Evolutionary conservation across 2,113 vertebrate genomes (phyloP), one percentile per base, ranked within the genome.

Genomic region (Neolamprologus toae): DNA sequence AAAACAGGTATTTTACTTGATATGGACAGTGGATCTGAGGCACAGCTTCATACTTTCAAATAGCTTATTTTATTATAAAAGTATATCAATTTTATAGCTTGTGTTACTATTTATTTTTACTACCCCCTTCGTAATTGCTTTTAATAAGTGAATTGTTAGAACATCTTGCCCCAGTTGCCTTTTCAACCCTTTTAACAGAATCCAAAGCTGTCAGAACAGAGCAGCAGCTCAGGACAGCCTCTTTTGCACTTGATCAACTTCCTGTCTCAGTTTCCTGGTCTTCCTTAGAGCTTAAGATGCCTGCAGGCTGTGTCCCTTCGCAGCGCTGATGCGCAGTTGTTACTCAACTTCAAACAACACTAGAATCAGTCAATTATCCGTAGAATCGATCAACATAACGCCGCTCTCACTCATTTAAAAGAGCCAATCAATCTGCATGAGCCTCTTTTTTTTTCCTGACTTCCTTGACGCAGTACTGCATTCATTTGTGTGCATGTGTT

Each of bases 281-380:
- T 11, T 57, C 80, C 81, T 79, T 80, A 71, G 83, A 87, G 86
- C 55, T 92, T 57, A 88, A 61, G 66, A 90, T 57, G 85, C 68
- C 93, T 12, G 9, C 19, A 13, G 91, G 89, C 84, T 85, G 57
- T 89, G 89, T 88, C 84, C 37, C 57, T 83, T 94, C 79, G 55
- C 83, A 55, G 31, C 19, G n/a, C n/a, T 86, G 92, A 92, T 92
- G 81, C 71, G 83, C 79, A 88, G 87, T 87, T 90, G 31, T 94
- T 94, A 88, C 88, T 92, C 82, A 28, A 84, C 89, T 73, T 91
- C 89, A 89, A 94, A 94, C 92, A 90, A 94, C 91, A 82, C 88
- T 19, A 80, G 92, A 94, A 94, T 93, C 89, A 93, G 92, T 95
- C 93, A 94, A 93, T 95, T 94, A 94, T 92, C 92, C 73, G 82